These are phyloP conservation scores for Drosophila tristis DNA, from an alignment of 1,140 invertebrate species.

Conservation along the genomic window DNA sequence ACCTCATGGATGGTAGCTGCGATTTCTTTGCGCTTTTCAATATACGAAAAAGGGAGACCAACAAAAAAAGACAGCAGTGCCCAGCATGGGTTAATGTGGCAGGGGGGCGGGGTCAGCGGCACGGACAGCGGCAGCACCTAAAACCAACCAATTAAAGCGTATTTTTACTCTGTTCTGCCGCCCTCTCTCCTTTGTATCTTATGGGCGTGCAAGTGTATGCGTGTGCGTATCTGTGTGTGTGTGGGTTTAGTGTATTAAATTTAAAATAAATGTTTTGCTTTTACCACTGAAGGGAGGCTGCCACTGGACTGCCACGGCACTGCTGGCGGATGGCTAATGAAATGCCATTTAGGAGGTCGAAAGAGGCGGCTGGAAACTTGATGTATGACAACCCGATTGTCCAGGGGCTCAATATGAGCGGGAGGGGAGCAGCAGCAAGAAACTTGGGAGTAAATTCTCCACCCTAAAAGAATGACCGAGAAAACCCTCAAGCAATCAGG, in stretches of 20 bases:
- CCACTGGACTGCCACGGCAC: too few species aligned
- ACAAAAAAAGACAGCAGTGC: background rate
- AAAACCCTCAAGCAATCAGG: too few species aligned
- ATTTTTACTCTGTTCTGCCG: constrained; percentile 42
- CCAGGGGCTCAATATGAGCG: constrained; percentile 15
- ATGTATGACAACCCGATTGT: constrained; percentile 50
- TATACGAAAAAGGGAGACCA: constrained; percentile 32
- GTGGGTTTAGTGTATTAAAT: constrained; percentile 62
- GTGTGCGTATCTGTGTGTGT: constrained; percentile 19
- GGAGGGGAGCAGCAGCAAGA: background rate
- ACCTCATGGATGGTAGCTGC: constrained; percentile 24
- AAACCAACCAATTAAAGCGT: constrained; percentile 73
- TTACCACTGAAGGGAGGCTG: constrained; percentile 9
- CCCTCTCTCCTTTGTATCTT: constrained; percentile 25
- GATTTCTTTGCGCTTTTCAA: constrained; percentile 77
- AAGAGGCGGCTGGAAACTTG: constrained; percentile 18
- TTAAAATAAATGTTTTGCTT: constrained; percentile 78
- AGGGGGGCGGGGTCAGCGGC: background rate
- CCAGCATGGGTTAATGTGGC: constrained; percentile 49
- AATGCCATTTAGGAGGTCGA: constrained; percentile 60
- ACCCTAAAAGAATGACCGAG: background rate
- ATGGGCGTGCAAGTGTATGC: background rate
- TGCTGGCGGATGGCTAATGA: constrained; percentile 52
- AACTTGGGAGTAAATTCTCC: background rate
- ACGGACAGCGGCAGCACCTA: constrained; percentile 43